Evolutionary conservation across 2,797 vertebrate genomes (phyloP), one percentile per base, ranked within the genome.

Genomic region (Channa striata): DNA sequence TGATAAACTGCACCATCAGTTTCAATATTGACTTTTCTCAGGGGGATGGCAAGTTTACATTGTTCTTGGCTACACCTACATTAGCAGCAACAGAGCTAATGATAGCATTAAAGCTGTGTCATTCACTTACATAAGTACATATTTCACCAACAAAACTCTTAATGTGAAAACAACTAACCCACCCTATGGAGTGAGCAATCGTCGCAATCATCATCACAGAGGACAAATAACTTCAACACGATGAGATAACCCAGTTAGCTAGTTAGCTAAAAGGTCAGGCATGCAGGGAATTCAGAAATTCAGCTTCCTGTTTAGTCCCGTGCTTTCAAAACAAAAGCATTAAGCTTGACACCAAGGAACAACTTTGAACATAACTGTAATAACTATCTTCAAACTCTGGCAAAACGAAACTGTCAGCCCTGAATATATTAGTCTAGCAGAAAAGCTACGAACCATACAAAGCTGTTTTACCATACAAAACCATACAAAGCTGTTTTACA

Each of bases 251-350:
- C 52, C 39, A 60, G 65, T 20, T 80, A 77, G 73, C 67, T 78
- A 51, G 63, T 62, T 83, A 85, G 69, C 79, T 7, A 0, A 17
- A 10, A 30, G 16, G 66, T 74, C 63, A 83, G 70, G 53, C 62
- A 77, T 4, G 43, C 65, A 50, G 37, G 48, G 64, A 74, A 72
- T 72, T 51, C 56, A 77, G 9, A 19, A 1, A 72, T 56, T 64
- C 8, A 9, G 86, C 80, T 87, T 92, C 91, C 90, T 37, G 81
- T 77, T 80, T 85, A 46, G 23, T 10, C 4, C 43, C 1, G 0
- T 3, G 11, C 63, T 81, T 91, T 90, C 88, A 91, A 84, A 90
- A 87, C 51, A 88, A 93, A 88, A 75, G 80, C 73, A 59, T 56
- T 0, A 2, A 48, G 25, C 17, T 19, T 47, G 47, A 70, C 76